These are phyloP conservation scores for Epistrophe eligans DNA, from an alignment of 2,888 invertebrate species.

Conservation along the genomic window DNA sequence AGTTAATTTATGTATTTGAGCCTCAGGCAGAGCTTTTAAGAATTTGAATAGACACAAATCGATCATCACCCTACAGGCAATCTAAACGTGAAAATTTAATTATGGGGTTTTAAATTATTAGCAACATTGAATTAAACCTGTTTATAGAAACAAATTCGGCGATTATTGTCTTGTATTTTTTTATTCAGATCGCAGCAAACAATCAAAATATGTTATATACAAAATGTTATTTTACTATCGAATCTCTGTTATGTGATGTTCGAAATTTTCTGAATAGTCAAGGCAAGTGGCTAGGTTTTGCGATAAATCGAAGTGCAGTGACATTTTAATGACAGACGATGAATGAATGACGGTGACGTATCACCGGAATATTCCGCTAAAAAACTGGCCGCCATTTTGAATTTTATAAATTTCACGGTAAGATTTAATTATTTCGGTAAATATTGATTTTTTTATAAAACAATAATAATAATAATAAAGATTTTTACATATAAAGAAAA, in stretches of 20 bases:
- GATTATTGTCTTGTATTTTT: slow-evolving; percentile 1
- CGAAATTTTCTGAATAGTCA: no score
- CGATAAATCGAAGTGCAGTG: no score
- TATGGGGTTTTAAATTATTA: slow-evolving; percentile 16
- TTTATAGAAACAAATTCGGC: slow-evolving; percentile 5
- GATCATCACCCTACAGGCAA: slow-evolving; percentile 42
- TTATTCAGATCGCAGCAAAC: neutral
- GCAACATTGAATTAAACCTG: slow-evolving; percentile 29
- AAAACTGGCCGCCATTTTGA: no score
- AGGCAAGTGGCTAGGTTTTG: no score
- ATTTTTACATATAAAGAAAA: no score
- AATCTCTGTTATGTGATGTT: neutral
- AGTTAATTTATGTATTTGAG: slow-evolving; percentile 4
- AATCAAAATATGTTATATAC: neutral
- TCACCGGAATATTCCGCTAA: no score
- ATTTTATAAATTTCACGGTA: no score
- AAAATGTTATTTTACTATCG: neutral
- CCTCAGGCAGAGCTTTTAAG: slow-evolving; percentile 37
- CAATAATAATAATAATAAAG: no score
- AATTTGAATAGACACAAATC: slow-evolving; percentile 51
- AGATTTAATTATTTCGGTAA: no score
- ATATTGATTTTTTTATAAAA: no score
- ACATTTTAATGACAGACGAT: no score
- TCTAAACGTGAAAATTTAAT: slow-evolving; percentile 25
- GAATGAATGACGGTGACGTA: no score